Conservation (phyloP, 2,797 vertebrate species). For the Sarcophilus harrisii region DNA sequence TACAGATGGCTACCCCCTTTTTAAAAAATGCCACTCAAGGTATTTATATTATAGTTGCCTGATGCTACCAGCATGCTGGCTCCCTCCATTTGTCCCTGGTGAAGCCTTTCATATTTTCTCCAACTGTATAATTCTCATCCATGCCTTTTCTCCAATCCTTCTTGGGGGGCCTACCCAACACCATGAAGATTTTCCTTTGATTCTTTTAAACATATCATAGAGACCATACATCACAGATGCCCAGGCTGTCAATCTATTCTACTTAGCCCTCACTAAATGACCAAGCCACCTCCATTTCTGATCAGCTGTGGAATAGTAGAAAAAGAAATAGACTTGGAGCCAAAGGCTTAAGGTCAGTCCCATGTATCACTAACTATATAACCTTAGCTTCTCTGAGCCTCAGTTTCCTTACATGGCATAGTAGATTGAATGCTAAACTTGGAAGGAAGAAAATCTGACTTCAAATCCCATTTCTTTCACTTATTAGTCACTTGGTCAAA, state of each 20-base stretch:
- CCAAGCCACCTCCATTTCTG: not conserved
- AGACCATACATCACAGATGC: not conserved
- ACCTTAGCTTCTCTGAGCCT: not conserved
- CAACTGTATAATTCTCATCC: not conserved
- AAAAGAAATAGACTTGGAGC: not conserved
- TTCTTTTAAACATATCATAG: not conserved
- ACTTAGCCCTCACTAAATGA: not conserved
- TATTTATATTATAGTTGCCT: not conserved
- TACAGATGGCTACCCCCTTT: not conserved
- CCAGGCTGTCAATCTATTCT: not conserved
- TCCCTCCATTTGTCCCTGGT: not conserved
- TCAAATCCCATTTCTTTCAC: not conserved
- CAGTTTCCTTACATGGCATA: not conserved
- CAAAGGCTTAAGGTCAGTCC: not conserved
- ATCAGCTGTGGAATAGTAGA: not conserved
- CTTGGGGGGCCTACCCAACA: not conserved
- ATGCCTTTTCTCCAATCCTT: not conserved
- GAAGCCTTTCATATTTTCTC: not conserved
- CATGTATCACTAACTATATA: not conserved
- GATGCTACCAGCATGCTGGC: not conserved
- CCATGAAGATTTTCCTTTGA: not conserved
- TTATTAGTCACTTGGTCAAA: not conserved
- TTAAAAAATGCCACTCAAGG: not conserved
- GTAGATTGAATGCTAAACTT: not conserved
- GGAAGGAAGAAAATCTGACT: not conserved